Conservation (phyloP, 2,888 invertebrate genomes). For the Polia nebulosa region DNA sequence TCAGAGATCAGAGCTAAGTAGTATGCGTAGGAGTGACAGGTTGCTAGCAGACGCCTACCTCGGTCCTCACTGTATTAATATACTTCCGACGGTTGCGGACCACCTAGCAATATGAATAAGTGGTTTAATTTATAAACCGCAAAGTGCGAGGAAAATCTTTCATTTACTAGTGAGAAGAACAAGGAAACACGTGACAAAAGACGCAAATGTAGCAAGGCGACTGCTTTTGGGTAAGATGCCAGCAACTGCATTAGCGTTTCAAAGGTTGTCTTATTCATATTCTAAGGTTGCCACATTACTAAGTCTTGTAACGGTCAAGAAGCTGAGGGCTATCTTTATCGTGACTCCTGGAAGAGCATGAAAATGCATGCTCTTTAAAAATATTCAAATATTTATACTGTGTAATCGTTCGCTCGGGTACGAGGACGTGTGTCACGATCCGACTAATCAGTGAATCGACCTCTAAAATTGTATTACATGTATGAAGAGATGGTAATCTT, state of each 20-base stretch:
- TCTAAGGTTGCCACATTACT: constrained; percentile 23
- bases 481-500: constrained; percentile 62
- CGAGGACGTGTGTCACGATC: constrained; percentile 61
- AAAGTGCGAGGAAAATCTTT: constrained; percentile 18
- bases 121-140: constrained; percentile 2
- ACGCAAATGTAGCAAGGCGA: constrained; percentile 1
- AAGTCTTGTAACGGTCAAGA: constrained; percentile 23
- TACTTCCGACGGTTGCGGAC: constrained; percentile 40
- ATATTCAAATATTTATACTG: constrained; percentile 44
- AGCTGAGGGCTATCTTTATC: constrained; percentile 44
- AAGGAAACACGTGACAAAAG: constrained; percentile 9
- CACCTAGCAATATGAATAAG: constrained; percentile 31
- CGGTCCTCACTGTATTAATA: constrained; percentile 37
- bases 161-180: neutral
- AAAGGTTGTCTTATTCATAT: constrained; percentile 35
- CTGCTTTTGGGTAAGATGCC: constrained; percentile 27
- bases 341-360: constrained; percentile 40
- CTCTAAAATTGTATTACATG: constrained; percentile 60
- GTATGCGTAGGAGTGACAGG: constrained; percentile 58
- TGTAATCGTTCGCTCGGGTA: constrained; percentile 50
- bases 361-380: constrained; percentile 54
- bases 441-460: constrained; percentile 64
- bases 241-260: constrained; percentile 33
- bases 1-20: constrained; percentile 47
- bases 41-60: constrained; percentile 55